Evolutionary conservation across 1,140 invertebrate species (phyloP).

Genomic region (Drosophila asahinai): DNA sequence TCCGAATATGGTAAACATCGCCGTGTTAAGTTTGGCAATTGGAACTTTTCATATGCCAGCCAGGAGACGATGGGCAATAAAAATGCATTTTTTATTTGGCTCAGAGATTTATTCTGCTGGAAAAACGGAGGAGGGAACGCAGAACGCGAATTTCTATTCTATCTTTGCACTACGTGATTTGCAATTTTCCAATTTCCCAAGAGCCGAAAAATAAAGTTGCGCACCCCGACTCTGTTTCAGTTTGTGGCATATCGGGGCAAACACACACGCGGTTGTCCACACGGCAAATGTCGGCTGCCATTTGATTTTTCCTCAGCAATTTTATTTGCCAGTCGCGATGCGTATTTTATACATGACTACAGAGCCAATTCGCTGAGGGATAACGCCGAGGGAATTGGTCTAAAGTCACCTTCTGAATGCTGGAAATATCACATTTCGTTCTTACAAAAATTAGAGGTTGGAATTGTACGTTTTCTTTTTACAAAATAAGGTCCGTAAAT

Average conservation of each 20-base stretch:
- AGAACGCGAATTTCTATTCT: constrained; percentile 74
- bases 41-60: constrained; percentile 41
- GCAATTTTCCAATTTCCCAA: constrained; percentile 77
- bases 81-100: constrained; percentile 71
- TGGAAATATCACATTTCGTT: constrained; percentile 7
- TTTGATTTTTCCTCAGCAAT: constrained; percentile 59
- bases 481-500: background rate
- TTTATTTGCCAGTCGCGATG: constrained; percentile 68
- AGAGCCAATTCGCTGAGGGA: constrained; percentile 24
- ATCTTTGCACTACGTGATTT: constrained; percentile 75
- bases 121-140: constrained; percentile 20
- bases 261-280: constrained; percentile 54
- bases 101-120: constrained; percentile 60
- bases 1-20: constrained; percentile 24
- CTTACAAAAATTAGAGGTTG: background rate
- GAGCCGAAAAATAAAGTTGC: constrained; percentile 66
- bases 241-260: constrained; percentile 50
- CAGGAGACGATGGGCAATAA: constrained; percentile 51
- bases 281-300: constrained; percentile 48
- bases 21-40: constrained; percentile 53
- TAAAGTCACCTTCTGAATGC: background rate
- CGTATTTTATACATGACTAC: constrained; percentile 59
- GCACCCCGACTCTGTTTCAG: constrained; percentile 33
- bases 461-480: background rate
- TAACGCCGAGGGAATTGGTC: constrained; percentile 9